These are phyloP conservation scores for Eulithis prunata DNA, from an alignment of 2,888 invertebrate species.

Conservation along the genomic window DNA sequence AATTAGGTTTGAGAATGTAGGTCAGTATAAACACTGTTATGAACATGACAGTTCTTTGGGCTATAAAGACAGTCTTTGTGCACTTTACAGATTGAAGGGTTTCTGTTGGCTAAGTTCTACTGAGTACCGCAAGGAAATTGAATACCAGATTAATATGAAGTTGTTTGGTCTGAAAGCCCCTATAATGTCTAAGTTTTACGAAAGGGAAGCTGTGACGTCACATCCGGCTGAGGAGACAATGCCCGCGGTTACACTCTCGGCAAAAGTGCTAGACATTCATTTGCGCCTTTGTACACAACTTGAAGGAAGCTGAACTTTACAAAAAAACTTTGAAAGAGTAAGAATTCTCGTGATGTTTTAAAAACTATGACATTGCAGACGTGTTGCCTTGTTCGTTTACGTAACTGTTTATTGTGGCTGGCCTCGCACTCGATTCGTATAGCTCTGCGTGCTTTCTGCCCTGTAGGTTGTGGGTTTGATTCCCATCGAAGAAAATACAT, in stretches of 20 bases:
- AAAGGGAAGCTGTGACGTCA: constrained; percentile 43
- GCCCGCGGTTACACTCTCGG: constrained; percentile 43
- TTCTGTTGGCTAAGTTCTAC: too few species aligned
- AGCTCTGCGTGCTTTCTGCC: too few species aligned
- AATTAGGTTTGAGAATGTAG: too few species aligned
- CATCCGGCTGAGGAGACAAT: constrained; percentile 46
- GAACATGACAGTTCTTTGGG: too few species aligned
- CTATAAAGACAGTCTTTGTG: too few species aligned
- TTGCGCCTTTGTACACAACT: constrained; percentile 42
- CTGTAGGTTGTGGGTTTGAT: too few species aligned
- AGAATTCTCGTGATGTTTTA: constrained; percentile 13
- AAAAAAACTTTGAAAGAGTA: constrained; percentile 37
- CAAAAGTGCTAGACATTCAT: constrained; percentile 45
- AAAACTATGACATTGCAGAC: background rate
- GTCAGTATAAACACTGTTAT: too few species aligned
- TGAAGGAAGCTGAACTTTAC: constrained; percentile 37
- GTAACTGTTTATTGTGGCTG: background rate
- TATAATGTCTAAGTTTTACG: constrained; percentile 42
- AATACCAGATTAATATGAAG: constrained; percentile 19
- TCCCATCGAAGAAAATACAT: too few species aligned
- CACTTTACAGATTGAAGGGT: background rate
- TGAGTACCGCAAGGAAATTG: background rate
- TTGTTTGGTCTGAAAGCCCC: constrained; percentile 22
- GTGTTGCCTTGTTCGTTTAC: background rate
- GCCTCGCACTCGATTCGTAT: too few species aligned